phyloP scores from a whole-genome alignment of 2,888 invertebrate species.

The Brenthis hecate region DNA sequence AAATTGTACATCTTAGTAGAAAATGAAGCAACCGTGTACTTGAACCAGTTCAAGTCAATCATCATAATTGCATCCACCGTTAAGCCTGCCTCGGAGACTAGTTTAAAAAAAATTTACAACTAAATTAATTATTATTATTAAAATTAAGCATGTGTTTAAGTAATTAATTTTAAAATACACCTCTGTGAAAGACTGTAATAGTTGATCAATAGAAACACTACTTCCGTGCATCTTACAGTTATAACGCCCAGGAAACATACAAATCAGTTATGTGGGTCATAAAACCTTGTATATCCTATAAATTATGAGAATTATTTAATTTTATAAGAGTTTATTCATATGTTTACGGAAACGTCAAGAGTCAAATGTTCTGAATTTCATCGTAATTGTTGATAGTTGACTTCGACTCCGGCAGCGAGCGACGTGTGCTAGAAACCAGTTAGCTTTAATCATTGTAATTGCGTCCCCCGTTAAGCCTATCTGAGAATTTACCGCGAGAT shows the following conservation, averaged over 20 bases:
- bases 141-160: too few species aligned
- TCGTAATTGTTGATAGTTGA: slow-evolving; percentile 11
- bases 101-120: neutral
- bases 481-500: slow-evolving; percentile 42
- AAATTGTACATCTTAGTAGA: slow-evolving; percentile 10
- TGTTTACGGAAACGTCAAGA: neutral
- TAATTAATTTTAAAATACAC: too few species aligned
- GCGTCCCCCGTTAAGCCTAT: slow-evolving; percentile 76
- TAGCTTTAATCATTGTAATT: slow-evolving; percentile 79
- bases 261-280: too few species aligned
- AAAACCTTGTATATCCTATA: too few species aligned
- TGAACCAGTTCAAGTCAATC: slow-evolving; percentile 80
- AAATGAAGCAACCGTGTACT: slow-evolving; percentile 29
- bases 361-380: slow-evolving; percentile 15
- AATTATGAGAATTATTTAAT: too few species aligned
- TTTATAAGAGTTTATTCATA: too few species aligned
- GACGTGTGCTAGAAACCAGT: slow-evolving; percentile 58
- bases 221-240: too few species aligned
- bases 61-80: slow-evolving; percentile 80
- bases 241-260: too few species aligned
- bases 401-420: slow-evolving; percentile 12
- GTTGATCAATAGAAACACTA: too few species aligned
- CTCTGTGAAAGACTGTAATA: too few species aligned
- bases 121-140: neutral
- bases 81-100: slow-evolving; percentile 61